Conservation (phyloP, 2,797 vertebrate genomes). For the Sebastolobus altivelis region DNA sequence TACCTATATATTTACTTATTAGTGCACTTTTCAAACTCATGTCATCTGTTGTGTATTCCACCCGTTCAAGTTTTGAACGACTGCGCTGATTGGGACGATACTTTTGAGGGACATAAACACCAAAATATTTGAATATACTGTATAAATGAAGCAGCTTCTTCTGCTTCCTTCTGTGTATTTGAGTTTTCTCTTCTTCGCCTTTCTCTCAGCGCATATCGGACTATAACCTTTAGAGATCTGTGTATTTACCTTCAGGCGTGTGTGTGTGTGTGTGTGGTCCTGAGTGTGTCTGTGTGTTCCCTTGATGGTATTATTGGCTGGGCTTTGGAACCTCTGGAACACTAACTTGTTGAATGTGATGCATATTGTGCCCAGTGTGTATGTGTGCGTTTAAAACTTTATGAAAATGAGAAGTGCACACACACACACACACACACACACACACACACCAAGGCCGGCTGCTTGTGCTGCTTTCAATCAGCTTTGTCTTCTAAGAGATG, state of each 20-base stretch:
- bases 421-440: neutral
- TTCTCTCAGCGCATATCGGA: neutral
- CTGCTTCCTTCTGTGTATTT: neutral
- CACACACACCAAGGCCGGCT: constrained; percentile 12
- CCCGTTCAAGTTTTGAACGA: neutral
- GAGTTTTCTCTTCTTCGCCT: neutral
- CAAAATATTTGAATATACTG: neutral
- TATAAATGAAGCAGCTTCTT: neutral
- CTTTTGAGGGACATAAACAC: neutral
- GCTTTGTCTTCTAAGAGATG: constrained; percentile 68
- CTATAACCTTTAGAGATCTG: constrained; percentile 2
- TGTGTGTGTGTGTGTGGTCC: constrained; percentile 1
- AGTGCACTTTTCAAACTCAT: neutral
- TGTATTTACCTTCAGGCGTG: neutral
- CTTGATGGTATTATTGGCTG: constrained; percentile 7
- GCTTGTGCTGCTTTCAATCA: constrained; percentile 42
- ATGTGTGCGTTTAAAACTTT: constrained; percentile 5
- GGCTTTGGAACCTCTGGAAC: constrained; percentile 21
- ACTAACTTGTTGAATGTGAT: constrained; percentile 19
- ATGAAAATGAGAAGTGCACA: neutral
- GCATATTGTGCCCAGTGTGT: neutral
- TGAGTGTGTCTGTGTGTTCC: constrained; percentile 2
- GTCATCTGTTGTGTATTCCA: neutral
- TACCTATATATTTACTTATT: neutral
- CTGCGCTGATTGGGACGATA: neutral